phyloP scores from a whole-genome alignment of 2,113 vertebrate genomes.

The Ptilorrhoa leucosticta region DNA sequence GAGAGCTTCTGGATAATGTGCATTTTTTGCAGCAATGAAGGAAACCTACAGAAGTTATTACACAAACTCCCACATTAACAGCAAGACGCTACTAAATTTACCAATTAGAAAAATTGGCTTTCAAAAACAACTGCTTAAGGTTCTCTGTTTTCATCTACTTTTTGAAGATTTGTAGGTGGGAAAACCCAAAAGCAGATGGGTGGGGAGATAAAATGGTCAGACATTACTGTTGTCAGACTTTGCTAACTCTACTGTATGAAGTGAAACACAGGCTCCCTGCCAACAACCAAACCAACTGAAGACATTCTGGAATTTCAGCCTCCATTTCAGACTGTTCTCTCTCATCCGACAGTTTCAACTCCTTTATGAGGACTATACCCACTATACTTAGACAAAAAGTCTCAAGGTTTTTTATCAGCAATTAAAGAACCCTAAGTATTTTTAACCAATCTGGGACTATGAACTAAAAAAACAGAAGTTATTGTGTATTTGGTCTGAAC shows the following conservation, averaged over 20 bases:
- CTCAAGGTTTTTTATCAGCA: neutral
- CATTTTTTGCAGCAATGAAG: neutral
- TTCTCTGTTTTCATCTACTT: neutral
- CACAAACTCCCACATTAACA: constrained; percentile 22
- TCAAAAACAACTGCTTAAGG: neutral
- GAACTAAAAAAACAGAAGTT: neutral
- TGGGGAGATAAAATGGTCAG: neutral
- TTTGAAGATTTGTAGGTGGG: constrained; percentile 14
- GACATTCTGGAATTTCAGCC: constrained; percentile 62
- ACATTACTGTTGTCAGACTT: constrained; percentile 4
- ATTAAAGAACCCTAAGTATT: neutral
- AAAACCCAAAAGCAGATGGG: constrained; percentile 16
- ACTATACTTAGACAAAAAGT: neutral
- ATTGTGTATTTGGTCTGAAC: neutral
- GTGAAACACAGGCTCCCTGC: constrained; percentile 44
- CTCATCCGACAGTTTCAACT: neutral
- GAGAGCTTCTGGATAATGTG: neutral
- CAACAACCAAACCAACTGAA: constrained; percentile 57
- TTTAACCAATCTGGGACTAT: neutral
- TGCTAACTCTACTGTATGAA: constrained; percentile 20
- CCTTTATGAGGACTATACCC: neutral
- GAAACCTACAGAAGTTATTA: neutral
- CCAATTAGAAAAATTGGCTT: neutral
- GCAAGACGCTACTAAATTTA: neutral
- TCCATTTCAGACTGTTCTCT: constrained; percentile 56